Evolutionary conservation across 2,888 invertebrate genomes (phyloP), one percentile per base, ranked within the genome.

Genomic region (Laspeyria flexula): DNA sequence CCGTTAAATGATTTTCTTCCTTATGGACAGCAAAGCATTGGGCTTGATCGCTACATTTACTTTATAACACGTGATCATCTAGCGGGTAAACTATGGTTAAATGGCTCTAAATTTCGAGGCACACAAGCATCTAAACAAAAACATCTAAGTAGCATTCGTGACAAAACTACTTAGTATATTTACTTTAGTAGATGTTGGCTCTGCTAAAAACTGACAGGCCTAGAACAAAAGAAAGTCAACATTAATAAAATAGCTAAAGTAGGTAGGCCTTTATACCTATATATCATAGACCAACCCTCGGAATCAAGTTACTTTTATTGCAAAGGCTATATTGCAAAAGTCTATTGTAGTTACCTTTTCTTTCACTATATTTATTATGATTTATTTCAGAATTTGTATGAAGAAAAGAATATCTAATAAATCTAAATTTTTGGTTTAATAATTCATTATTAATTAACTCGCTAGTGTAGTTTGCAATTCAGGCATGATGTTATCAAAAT

Each of bases 311-410:
- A 31, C 30, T 31, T 31, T 27, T 23, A 15, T 42, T 48, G 35
- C 43, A 47, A 43, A 46, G 11, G 40, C 42, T 56, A 49, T 40
- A 43, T 35, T 49, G 38, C 40, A 33, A 52, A 65, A 64, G 53
- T 45, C 68, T 57, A 60, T 64, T 71, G 60, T 62, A 41, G 39
- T 39, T 37, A 12, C 12, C 18, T 47, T 10, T 55, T 56, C 67
- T 54, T 62, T 60, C 54, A 55, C 31, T 18, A 18, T 18, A 18
- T 18, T 62, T 57, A 51, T 53, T 48, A 40, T 57, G 43, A 44
- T 56, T n/a, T n/a, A n/a, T n/a, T n/a, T n/a, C n/a, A n/a, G n/a
- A n/a, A n/a, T n/a, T n/a, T n/a, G n/a, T n/a, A n/a, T n/a, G n/a
- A n/a, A n/a, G n/a, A n/a, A n/a, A n/a, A n/a, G n/a, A n/a, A n/a